A percentile compares a stretch with the other conserved stretches of the same genome.
phyloP scores from a whole-genome alignment of 2,888 invertebrate species.

The Dasysyrphus albostriatus region DNA sequence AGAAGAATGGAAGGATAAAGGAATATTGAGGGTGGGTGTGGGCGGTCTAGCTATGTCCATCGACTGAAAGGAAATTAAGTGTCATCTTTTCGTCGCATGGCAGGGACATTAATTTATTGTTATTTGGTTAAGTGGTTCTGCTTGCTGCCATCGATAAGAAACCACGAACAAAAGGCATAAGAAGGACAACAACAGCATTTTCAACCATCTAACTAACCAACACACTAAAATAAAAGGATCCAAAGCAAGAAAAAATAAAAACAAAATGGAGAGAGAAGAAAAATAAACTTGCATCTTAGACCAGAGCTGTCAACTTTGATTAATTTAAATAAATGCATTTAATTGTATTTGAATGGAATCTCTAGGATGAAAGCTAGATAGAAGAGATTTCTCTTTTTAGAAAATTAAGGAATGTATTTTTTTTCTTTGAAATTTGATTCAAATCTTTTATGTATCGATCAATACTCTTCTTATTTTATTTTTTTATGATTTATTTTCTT shows the following conservation, averaged over 20 bases:
- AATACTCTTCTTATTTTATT: background rate
- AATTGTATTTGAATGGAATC: background rate
- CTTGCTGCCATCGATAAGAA: conserved; percentile 72
- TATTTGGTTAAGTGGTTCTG: conserved; percentile 75
- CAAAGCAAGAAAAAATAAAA: background rate
- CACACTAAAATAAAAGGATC: conserved; percentile 30
- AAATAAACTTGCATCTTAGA: conserved; percentile 48
- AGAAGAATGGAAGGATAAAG: background rate
- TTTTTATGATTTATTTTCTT: background rate
- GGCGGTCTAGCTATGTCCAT: conserved; percentile 56
- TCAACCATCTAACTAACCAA: conserved; percentile 19
- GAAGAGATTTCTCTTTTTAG: no score
- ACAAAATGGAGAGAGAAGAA: conserved; percentile 13
- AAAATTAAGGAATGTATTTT: background rate
- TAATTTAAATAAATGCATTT: background rate
- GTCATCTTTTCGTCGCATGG: conserved; percentile 75
- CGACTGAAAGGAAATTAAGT: conserved; percentile 74
- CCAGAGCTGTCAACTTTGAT: conserved; percentile 14
- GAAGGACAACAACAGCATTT: conserved; percentile 44
- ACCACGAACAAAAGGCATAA: conserved; percentile 57
- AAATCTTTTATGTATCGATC: background rate
- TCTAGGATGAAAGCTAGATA: background rate
- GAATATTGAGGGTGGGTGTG: background rate
- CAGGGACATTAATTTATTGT: conserved; percentile 73
- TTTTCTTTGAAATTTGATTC: no score